Percentiles rank a stretch among this genome's conserved stretches.
phyloP scores from a whole-genome alignment of 2,797 vertebrate genomes.

The Psittacula derbiana region DNA sequence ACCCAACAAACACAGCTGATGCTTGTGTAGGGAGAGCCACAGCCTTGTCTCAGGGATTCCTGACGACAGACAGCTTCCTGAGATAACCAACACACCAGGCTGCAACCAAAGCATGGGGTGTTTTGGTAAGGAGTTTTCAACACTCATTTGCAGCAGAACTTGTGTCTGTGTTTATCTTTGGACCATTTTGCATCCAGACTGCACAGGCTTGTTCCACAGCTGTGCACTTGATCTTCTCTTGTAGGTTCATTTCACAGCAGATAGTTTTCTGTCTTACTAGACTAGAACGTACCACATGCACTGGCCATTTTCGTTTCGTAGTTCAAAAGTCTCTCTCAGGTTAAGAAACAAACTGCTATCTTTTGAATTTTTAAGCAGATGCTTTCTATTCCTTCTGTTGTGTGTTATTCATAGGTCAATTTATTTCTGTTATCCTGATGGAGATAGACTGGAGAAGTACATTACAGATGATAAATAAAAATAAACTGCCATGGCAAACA shows the following conservation, averaged over 20 bases:
- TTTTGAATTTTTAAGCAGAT: neutral
- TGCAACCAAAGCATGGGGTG: accelerated
- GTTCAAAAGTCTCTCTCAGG: neutral
- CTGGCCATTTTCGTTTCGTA: neutral
- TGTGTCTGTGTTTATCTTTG: neutral
- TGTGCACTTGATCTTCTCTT: neutral
- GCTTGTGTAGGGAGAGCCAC: accelerated
- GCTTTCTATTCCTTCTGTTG: neutral
- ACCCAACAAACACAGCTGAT: neutral
- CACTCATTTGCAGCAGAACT: neutral
- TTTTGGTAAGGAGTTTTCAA: neutral
- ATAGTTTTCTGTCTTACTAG: neutral
- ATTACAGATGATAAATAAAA: neutral
- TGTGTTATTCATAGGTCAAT: neutral
- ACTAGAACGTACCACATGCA: accelerated
- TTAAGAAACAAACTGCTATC: neutral
- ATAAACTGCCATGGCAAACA: neutral
- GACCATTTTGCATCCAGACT: neutral
- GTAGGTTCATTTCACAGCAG: neutral
- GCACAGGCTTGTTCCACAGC: neutral
- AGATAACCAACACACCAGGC: accelerated
- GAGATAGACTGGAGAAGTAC: neutral
- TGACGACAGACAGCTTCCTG: neutral
- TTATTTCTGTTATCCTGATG: neutral
- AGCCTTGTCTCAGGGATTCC: accelerated